Evolutionary conservation across 2,888 invertebrate genomes (phyloP), one percentile per base, ranked within the genome.

Genomic region (Microplitis manilae): DNA sequence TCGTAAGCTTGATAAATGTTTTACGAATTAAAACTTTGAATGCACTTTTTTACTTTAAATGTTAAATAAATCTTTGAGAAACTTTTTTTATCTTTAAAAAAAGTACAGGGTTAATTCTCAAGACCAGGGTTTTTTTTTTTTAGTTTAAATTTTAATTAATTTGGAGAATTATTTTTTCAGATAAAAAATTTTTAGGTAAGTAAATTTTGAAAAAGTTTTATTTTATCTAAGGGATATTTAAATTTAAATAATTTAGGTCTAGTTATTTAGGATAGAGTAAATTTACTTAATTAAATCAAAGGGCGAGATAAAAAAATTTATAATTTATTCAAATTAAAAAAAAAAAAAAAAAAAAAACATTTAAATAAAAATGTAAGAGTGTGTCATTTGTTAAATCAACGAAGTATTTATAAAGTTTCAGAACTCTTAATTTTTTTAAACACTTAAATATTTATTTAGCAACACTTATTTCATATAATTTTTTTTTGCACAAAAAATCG

Each of bases 401-500:
- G 50, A 13, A 50, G 9, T 1, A 50, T 50, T 6, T 13, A 50
- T 13, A 50, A 50, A 50, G 50, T 50, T 50, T 9, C 6, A 50
- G 50, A 50, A 50, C 13, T 50, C 2, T 50, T 9, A 50, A 50
- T 13, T 50, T 0, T 50, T 50, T 8, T 50, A 9, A 13, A 50
- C 13, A 50, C 50, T 50, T 50, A 13, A 13, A 50, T 50, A 50
- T 62, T 62, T 15, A 20, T 17, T 20, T n/a, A 62, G 5, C 15
- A 62, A 17, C 6, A 62, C 20, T 62, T 62, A 17, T 17, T n/a
- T 40, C 17, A n/a, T 73, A 15, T 64, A 40, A 8, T n/a, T 9
- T 68, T 68, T 40, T 68, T 41, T 50, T 64, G 8, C 41, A 60
- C 62, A 17, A 64, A 73, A 73, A 64, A 39, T 41, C 64, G 39